Evolutionary conservation across 2,888 invertebrate species (phyloP).

Genomic region (Gymnosoma rotundatum): DNA sequence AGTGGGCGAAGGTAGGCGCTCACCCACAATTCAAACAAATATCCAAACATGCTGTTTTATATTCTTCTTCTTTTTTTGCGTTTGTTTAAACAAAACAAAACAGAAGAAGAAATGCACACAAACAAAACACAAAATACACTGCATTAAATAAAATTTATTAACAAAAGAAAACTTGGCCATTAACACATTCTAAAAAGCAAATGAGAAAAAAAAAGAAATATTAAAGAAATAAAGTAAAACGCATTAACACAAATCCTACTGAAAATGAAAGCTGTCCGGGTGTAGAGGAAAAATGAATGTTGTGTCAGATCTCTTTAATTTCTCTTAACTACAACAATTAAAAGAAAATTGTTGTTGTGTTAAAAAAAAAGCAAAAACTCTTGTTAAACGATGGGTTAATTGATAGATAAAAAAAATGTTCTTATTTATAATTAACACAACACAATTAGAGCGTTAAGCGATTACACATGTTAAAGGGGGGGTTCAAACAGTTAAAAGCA

Average conservation of each 20-base stretch:
- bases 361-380: slow-evolving; percentile 2
- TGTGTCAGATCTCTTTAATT: not conserved
- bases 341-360: not conserved
- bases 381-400: slow-evolving; percentile 19
- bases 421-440: slow-evolving; percentile 29
- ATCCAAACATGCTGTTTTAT: slow-evolving; percentile 20
- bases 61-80: slow-evolving; percentile 14
- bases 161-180: slow-evolving; percentile 53
- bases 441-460: slow-evolving; percentile 45
- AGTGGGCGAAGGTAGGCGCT: slow-evolving; percentile 82
- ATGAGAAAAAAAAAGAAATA: not conserved
- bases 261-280: slow-evolving; percentile 1
- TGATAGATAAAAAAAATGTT: slow-evolving; percentile 3
- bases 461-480: not conserved
- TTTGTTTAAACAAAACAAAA: slow-evolving; percentile 9
- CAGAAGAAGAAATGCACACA: not conserved
- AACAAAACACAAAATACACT: slow-evolving; percentile 9
- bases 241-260: slow-evolving; percentile 32
- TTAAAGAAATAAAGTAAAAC: slow-evolving; percentile 23
- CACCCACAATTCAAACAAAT: slow-evolving; percentile 57
- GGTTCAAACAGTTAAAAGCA: too few relatives aligned
- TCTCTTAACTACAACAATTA: slow-evolving; percentile 3
- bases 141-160: slow-evolving; percentile 42
- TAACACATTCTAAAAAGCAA: slow-evolving; percentile 24
- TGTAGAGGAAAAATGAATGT: slow-evolving; percentile 1